Evolutionary conservation across 2,113 vertebrate genomes (phyloP).

Genomic region (Mobula birostris): DNA sequence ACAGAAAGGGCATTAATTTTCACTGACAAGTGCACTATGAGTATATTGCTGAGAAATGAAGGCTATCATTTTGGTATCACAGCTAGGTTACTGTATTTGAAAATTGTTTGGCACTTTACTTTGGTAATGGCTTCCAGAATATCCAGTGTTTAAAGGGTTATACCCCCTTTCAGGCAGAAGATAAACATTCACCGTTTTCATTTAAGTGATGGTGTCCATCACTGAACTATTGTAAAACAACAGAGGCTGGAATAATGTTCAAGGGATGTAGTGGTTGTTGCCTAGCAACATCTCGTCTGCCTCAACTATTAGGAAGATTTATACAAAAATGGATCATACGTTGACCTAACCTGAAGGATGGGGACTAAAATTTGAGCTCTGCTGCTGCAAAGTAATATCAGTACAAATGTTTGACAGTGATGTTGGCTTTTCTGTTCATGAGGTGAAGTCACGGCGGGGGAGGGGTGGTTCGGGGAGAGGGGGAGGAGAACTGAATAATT

Average conservation of each 20-base stretch:
- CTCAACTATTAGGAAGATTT: conserved; percentile 21
- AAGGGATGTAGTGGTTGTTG: background rate
- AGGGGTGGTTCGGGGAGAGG: background rate
- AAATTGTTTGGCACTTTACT: background rate
- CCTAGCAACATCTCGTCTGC: conserved; percentile 16
- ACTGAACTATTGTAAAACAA: background rate
- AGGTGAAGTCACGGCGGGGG: background rate
- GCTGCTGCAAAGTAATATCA: conserved; percentile 2
- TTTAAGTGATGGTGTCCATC: conserved; percentile 16
- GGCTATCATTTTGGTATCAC: background rate
- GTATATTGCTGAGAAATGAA: background rate
- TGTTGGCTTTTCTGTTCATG: background rate
- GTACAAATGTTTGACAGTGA: conserved; percentile 21
- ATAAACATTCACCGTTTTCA: conserved; percentile 23
- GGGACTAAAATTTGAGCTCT: conserved; percentile 15
- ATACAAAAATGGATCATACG: conserved; percentile 17
- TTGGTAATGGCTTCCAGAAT: background rate
- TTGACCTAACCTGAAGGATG: conserved; percentile 28
- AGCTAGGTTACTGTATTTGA: background rate
- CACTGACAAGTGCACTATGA: background rate
- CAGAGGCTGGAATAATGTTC: background rate
- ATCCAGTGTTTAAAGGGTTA: conserved; percentile 8
- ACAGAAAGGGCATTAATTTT: background rate
- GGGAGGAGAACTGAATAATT: conserved; percentile 13
- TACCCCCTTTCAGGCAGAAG: background rate